phyloP scores from a whole-genome alignment of 2,797 vertebrate species.

The Pterois miles region DNA sequence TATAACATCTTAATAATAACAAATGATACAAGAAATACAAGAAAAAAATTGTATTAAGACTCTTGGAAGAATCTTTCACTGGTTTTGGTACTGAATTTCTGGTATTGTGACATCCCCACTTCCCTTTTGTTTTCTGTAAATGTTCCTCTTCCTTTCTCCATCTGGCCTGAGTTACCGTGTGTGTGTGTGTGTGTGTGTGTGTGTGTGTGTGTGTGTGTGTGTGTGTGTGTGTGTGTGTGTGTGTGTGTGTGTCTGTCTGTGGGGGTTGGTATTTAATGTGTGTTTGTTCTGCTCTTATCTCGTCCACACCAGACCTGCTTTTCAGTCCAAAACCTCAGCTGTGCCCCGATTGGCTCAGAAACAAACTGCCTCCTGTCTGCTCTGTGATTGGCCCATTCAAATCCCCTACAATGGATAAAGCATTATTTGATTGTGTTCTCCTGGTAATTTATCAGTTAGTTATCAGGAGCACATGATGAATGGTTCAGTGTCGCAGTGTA shows the following conservation, averaged over 20 bases:
- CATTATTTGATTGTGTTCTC: constrained; percentile 66
- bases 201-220: constrained; percentile 58
- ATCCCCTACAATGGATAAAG: constrained; percentile 54
- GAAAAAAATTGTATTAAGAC: too few relatives aligned
- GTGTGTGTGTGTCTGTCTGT: constrained; percentile 54
- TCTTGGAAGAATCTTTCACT: too few relatives aligned
- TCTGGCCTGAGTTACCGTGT: constrained; percentile 59
- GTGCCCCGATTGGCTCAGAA: constrained; percentile 74
- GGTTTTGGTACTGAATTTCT: too few relatives aligned
- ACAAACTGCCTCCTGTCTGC: constrained; percentile 62
- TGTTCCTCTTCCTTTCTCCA: constrained; percentile 32
- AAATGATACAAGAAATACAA: too few relatives aligned
- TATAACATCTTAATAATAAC: too few relatives aligned
- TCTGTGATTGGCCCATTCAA: constrained; percentile 73
- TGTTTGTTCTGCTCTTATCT: constrained; percentile 83
- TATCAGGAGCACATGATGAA: constrained; percentile 58
- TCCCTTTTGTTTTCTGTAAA: constrained; percentile 33
- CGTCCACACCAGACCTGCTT: constrained; percentile 79
- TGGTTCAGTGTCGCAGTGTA: constrained; percentile 34
- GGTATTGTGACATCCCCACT: neutral
- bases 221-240: constrained; percentile 71
- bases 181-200: constrained; percentile 32
- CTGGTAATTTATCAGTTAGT: constrained; percentile 64
- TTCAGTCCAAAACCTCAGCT: constrained; percentile 75
- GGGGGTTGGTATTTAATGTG: constrained; percentile 68